Conservation (phyloP, 2,888 invertebrate species). For the Cerceris rybyensis region DNA sequence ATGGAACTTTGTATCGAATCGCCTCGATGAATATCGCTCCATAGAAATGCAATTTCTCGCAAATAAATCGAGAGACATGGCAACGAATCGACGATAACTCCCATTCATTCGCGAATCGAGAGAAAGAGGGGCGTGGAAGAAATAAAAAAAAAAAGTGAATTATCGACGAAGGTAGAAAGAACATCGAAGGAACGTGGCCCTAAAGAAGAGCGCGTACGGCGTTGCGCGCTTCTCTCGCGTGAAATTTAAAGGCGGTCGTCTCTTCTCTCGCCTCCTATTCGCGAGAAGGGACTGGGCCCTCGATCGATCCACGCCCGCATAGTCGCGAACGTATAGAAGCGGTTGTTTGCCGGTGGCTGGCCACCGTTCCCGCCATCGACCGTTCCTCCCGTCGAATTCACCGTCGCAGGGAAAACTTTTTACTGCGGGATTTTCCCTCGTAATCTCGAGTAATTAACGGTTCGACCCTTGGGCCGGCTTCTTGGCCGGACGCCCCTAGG, state of each 20-base stretch:
- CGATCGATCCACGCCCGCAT: constrained; percentile 72
- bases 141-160: neutral
- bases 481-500: neutral
- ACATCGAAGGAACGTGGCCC: constrained; percentile 37
- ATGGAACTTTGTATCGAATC: neutral
- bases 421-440: constrained; percentile 71
- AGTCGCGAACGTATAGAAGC: constrained; percentile 64
- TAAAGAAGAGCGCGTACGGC: constrained; percentile 31
- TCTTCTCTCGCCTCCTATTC: constrained; percentile 40
- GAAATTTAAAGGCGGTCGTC: constrained; percentile 68
- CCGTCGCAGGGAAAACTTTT: constrained; percentile 64
- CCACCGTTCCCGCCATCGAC: constrained; percentile 30
- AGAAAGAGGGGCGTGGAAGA: neutral
- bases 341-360: constrained; percentile 49
- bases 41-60: too few relatives aligned
- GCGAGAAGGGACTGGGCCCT: constrained; percentile 68
- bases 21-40: neutral
- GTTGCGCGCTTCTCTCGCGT: constrained; percentile 59
- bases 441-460: constrained; percentile 77
- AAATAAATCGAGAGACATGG: too few relatives aligned
- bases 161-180: neutral
- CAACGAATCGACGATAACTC: too few relatives aligned
- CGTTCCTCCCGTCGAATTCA: constrained; percentile 27
- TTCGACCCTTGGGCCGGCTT: constrained; percentile 40
- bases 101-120: neutral